Evolutionary conservation across 2,113 vertebrate species (phyloP), one percentile per base, ranked within the genome.

Genomic region (Cynoglossus semilaevis): DNA sequence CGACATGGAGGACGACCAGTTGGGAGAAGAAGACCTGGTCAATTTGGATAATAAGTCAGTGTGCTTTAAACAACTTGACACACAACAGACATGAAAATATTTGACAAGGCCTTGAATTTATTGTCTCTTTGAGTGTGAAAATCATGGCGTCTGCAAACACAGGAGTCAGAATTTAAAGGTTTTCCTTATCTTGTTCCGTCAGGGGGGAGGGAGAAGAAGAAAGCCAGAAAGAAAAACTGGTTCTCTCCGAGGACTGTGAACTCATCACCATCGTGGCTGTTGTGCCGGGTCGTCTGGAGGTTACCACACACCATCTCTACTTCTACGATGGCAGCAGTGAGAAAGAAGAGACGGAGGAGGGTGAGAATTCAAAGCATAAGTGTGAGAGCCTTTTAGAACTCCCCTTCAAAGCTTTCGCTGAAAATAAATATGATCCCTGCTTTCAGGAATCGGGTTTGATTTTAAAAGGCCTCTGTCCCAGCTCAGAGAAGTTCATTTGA

Each of bases 291-390:
- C 92, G 94, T 13, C 87, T 99, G 81, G 97, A 98, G 81, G 89
- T 99, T 61, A 99, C 96, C 0, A 99, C 95, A 0, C 96, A 98
- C 45, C 93, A 98, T 19, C 65, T 98, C 15, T 99, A 98, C 74
- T 98, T 99, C 90, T 98, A 98, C 0, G 96, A 98, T 0, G 85
- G 92, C 88, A 98, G 90, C 77, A 83, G 87, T 0, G 97, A 99
- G 78, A 97, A 96, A 49, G 93, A 96, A 63, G 96, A 98, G 78
- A 99, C 96, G 0, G 97, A 98, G 61, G 97, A 97, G 80, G 97
- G 96, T 96, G 50, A 84, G 74, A 16, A 10, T 36, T 12, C 14
- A 37, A 16, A 15, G 29, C 4, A 5, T 36, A n/a, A 9, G 8
- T 34, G 48, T 42, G 38, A 36, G 11, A 9, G 36, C 11, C 18